Base-by-base conservation (phyloP, 2,888 invertebrate genomes). In the Cheilosia soror region DNA sequence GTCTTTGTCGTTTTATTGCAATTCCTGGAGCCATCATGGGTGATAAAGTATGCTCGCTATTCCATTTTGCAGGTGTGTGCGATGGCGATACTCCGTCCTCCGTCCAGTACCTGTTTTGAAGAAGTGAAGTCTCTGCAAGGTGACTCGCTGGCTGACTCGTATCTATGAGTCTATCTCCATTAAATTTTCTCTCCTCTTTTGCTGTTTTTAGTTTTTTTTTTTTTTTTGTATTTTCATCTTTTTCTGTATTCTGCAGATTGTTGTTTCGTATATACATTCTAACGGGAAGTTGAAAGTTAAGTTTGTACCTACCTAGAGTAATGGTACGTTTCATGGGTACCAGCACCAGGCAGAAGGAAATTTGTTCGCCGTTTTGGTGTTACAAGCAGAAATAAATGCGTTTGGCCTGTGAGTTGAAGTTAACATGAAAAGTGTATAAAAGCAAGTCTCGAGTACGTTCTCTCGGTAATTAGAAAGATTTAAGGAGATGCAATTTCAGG, bases 231-330 rank as follows among this genome's bases (percentile, higher is more conserved):
- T 68, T 33, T 40, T 55, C 65, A 13, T 44, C n/a, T 44, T 33
- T 7, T 33, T 6, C 7, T 7, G 5, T 11, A 40, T 44, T 69
- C 11, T 31, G 37, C 44, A 57, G 47, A 49, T 62, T 37, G 53
- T 47, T 68, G 69, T 69, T 58, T 68, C 62, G 80, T 77, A 25
- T 85, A 68, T n/a, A 57, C 29, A 72, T 85, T 85, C 76, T 85
- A 85, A 85, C 85, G 85, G 85, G 71, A 85, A 76, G 81, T 84
- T 80, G 84, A 84, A 84, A 84, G 84, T 80, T 84, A 53, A 47
- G 49, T 51, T 63, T 66, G 58, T 63, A 60, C 63, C 44, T 63
- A 60, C 63, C 44, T 44, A 60, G 62, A 51, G 68, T 60, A 68
- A 51, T 77, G 68, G 60, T 33, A 62, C 6, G 37, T 25, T 42